A percentile compares a stretch with the other conserved stretches of the same genome.
Conservation (phyloP, 2,888 invertebrate species). For the Autographa gamma region DNA sequence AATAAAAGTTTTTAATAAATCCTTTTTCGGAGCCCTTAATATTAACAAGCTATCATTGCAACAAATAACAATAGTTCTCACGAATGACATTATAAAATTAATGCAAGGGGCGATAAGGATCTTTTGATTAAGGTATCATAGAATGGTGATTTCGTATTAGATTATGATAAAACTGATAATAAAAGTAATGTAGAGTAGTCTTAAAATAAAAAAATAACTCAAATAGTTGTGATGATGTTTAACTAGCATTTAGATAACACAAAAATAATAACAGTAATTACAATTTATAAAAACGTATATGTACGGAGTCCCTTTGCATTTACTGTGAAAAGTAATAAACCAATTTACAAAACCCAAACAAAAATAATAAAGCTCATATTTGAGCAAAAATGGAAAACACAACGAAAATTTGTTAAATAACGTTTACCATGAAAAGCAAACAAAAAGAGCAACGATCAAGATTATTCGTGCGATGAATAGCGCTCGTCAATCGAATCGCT, state of each 20-base stretch:
- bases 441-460: constrained; percentile 53
- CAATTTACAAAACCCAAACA: neutral
- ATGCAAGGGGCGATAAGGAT: neutral
- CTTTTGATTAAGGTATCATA: neutral
- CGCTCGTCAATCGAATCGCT: constrained; percentile 81
- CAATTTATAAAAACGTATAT: no score
- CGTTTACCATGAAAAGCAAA: neutral
- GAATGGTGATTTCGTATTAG: neutral
- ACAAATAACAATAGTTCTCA: neutral
- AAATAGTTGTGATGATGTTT: no score
- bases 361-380: neutral
- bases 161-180: no score
- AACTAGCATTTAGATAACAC: no score
- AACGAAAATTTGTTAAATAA: neutral
- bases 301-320: no score
- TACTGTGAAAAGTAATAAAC: neutral
- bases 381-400: neutral
- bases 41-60: neutral
- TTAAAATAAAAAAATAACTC: neutral
- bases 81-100: neutral
- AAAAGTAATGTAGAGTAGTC: neutral
- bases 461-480: constrained; percentile 55
- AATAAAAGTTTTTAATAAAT: no score
- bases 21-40: neutral
- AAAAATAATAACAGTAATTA: no score